phyloP scores from a whole-genome alignment of 2,113 vertebrate genomes.

The Osmerus mordax region DNA sequence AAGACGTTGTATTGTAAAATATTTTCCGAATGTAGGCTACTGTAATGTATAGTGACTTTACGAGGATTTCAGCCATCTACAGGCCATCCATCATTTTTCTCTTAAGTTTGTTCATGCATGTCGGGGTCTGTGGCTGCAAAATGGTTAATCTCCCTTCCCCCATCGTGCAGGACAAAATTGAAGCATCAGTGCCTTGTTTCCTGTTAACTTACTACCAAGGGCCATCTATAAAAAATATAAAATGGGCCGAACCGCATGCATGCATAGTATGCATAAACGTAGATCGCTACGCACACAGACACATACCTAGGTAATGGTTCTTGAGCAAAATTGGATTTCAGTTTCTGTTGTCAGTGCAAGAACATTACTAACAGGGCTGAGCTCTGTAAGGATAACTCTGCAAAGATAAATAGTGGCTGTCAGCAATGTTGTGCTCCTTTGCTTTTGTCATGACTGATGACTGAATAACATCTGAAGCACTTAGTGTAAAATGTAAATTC shows the following conservation, averaged over 20 bases:
- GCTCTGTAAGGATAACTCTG: slow-evolving; percentile 14
- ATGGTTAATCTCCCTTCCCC: background rate
- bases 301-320: too few relatives aligned
- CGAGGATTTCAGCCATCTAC: too few relatives aligned
- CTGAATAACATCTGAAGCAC: slow-evolving; percentile 37
- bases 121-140: background rate
- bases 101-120: background rate
- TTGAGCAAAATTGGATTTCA: too few relatives aligned
- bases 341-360: slow-evolving; percentile 4
- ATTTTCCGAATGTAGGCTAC: too few relatives aligned
- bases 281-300: too few relatives aligned
- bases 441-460: slow-evolving; percentile 34
- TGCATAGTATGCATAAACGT: too few relatives aligned
- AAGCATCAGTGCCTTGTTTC: background rate
- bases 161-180: background rate
- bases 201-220: background rate
- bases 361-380: slow-evolving; percentile 9
- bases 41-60: too few relatives aligned
- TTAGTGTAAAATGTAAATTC: slow-evolving; percentile 40
- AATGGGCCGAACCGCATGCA: too few relatives aligned
- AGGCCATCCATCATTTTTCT: background rate
- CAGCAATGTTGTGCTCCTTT: slow-evolving; percentile 36
- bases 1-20: too few relatives aligned
- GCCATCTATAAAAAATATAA: background rate
- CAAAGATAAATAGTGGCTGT: slow-evolving; percentile 31